Evolutionary conservation across 53 echinoderm and acorn worm species (phyloP).

Genomic region (Holothuria scabra): DNA sequence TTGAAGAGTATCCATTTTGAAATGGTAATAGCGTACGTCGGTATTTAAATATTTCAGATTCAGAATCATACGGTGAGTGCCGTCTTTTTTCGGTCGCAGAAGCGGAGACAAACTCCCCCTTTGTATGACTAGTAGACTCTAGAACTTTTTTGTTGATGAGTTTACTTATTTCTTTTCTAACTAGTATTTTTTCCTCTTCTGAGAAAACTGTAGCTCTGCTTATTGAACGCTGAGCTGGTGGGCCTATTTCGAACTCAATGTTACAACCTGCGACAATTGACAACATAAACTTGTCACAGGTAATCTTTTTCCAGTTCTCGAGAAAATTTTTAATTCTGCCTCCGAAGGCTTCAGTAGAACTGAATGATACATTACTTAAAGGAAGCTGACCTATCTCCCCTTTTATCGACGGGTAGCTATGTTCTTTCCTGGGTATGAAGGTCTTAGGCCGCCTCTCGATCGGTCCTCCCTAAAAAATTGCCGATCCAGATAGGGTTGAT

Average conservation of each 20-base stretch:
- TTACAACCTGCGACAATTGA: not conserved
- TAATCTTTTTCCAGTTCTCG: not conserved
- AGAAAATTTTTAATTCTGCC: not conserved
- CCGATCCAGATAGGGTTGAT: not conserved
- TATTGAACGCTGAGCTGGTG: not conserved
- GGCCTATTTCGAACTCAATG: not conserved
- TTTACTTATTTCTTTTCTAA: not conserved
- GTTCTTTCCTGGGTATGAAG: too few relatives aligned
- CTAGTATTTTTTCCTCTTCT: not conserved
- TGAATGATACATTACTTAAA: not conserved
- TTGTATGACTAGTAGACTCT: conserved; percentile 22
- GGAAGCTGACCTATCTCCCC: not conserved
- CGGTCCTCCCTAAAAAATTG: not conserved
- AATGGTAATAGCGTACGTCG: too few relatives aligned
- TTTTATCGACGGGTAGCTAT: not conserved
- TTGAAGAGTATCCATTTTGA: too few relatives aligned
- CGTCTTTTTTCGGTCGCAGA: conserved; percentile 55
- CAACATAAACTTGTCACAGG: not conserved
- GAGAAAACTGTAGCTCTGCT: not conserved
- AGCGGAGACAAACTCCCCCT: conserved; percentile 55
- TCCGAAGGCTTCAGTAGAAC: not conserved
- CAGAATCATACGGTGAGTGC: too few relatives aligned
- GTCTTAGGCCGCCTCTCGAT: too few relatives aligned
- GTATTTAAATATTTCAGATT: too few relatives aligned
- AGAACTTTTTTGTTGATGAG: not conserved